Percentiles rank a stretch among this genome's conserved stretches.
Evolutionary conservation across 2,888 invertebrate species (phyloP).

Genomic region (Metallyticus violacea): DNA sequence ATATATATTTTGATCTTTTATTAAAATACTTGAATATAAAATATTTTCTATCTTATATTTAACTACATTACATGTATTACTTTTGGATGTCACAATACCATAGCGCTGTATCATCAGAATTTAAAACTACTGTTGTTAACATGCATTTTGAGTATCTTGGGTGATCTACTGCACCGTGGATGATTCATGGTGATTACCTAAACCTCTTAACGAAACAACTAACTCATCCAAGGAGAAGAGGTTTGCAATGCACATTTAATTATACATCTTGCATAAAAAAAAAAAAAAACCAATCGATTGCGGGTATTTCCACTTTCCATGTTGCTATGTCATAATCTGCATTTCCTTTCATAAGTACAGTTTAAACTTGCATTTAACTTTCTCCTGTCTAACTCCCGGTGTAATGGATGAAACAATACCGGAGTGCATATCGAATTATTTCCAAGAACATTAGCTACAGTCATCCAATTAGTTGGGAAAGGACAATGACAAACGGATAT

Average conservation of each 20-base stretch:
- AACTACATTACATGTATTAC: no score
- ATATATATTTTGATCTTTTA: no score
- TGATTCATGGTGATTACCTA: not conserved
- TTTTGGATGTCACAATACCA: no score
- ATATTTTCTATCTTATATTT: no score
- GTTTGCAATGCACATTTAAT: not conserved
- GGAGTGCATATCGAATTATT: not conserved
- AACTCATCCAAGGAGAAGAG: not conserved
- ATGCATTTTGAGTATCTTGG: not conserved
- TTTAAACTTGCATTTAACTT: not conserved
- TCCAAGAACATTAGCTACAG: not conserved
- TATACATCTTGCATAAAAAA: not conserved
- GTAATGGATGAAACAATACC: not conserved
- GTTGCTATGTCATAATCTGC: not conserved
- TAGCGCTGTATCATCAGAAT: no score
- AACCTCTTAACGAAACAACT: not conserved
- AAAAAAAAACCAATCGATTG: not conserved
- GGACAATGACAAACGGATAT: not conserved
- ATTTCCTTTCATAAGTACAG: not conserved
- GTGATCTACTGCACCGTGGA: not conserved
- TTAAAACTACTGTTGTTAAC: no score
- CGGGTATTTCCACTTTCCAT: not conserved
- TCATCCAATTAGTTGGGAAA: not conserved
- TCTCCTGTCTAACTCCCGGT: not conserved
- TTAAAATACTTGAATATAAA: no score